A percentile compares a stretch with the other conserved stretches of the same genome.
Conservation (phyloP, 2,797 vertebrate species). For the Macropodus opercularis region DNA sequence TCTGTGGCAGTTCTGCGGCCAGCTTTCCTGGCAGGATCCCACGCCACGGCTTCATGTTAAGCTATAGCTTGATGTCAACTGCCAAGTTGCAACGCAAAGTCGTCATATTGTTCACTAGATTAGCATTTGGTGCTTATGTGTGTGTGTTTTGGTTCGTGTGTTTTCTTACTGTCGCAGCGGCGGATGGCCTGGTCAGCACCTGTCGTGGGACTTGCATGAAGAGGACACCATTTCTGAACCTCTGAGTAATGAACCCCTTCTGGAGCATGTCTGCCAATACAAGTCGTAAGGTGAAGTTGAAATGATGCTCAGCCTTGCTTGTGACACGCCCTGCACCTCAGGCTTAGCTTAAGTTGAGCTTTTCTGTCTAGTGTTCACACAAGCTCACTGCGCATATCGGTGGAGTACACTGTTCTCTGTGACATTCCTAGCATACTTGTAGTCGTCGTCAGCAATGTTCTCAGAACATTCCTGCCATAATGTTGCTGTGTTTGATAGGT, state of each 20-base stretch:
- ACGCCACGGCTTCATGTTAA: accelerated
- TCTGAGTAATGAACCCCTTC: constrained; percentile 95
- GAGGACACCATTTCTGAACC: constrained; percentile 56
- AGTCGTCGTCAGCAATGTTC: constrained; percentile 5
- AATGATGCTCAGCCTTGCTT: neutral
- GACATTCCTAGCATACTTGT: constrained; percentile 36
- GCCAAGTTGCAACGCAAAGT: neutral
- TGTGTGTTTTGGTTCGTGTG: constrained; percentile 2
- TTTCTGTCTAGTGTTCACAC: neutral
- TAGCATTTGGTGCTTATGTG: neutral
- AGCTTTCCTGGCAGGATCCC: neutral
- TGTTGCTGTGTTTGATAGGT: constrained; percentile 3
- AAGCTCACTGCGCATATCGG: neutral
- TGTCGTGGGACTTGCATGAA: constrained; percentile 66
- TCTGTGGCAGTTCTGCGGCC: neutral
- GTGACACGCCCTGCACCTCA: neutral
- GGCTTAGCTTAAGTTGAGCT: neutral
- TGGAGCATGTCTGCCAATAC: constrained; percentile 96
- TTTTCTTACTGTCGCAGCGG: constrained; percentile 34
- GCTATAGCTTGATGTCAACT: too few relatives aligned
- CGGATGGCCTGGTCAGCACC: constrained; percentile 65
- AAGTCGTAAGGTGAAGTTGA: constrained; percentile 87
- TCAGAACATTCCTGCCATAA: constrained; percentile 11
- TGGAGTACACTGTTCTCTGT: neutral
- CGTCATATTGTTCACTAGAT: neutral